Evolutionary conservation across 2,888 invertebrate genomes (phyloP), one percentile per base, ranked within the genome.

Genomic region (Clostera curtula): DNA sequence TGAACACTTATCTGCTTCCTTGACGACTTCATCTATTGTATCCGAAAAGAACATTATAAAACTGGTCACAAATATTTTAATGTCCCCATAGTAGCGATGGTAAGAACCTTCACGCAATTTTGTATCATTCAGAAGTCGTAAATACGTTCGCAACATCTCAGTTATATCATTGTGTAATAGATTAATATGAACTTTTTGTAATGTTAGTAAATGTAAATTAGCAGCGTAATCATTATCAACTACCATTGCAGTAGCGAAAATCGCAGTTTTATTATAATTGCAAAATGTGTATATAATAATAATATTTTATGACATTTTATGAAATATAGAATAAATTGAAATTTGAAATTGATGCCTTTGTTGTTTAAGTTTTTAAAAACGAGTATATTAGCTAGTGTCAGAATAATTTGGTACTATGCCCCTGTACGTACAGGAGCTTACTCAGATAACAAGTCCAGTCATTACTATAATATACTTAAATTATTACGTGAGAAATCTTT

Each of bases 31-130:
- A 25, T 70, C 64, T 32, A 72, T 60, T 3, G 46, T 35, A 19
- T 48, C 30, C 12, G 46, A 44, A 49, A 62, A 69, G 28, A 52
- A 67, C 24, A 35, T 43, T 2, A 64, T 31, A 34, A 70, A 77
- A 20, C 62, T 57, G 3, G 40, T 48, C 0, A 76, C 31, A 1
- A 65, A 40, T 12, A 37, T 45, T 38, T 70, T 75, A 3, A 77
- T 31, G 23, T 68, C 50, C 1, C 69, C 69, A 24, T 70, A 79
- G 36, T 62, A 74, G 1, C 45, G 38, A 25, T 66, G 56, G 20
- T 69, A 62, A 0, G 29, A 33, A 2, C 52, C 60, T 32, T 67
- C 65, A 24, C 45, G 40, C n/a, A 58, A 60, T 32, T 57, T 43
- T 5, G 66, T 32, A 6, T 43, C 15, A 6, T 39, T 15, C 9